Conservation (phyloP, 2,797 vertebrate genomes). For the Borostomias antarcticus region DNA sequence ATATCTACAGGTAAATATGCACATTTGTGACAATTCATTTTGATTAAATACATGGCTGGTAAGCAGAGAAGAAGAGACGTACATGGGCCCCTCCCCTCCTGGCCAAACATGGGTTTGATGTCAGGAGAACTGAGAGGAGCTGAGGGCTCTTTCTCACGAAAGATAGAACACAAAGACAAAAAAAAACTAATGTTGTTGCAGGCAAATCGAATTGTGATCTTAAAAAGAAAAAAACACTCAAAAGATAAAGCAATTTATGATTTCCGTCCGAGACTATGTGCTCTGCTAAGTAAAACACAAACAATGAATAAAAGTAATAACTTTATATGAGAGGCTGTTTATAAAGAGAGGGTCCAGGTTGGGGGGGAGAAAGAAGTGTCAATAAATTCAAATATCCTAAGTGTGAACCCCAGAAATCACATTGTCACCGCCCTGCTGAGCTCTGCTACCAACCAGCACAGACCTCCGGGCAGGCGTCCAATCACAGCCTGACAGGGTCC, state of each 20-base stretch:
- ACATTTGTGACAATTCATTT: constrained; percentile 39
- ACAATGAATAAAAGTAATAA: constrained; percentile 35
- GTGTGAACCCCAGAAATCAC: constrained; percentile 32
- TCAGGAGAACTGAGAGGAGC: too few relatives aligned
- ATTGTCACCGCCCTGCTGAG: background rate
- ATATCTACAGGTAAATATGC: constrained; percentile 37
- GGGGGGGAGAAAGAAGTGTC: constrained; percentile 38
- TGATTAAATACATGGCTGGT: constrained; percentile 42
- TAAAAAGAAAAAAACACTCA: constrained; percentile 32
- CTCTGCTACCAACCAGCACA: constrained; percentile 34
- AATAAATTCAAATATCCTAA: constrained; percentile 45
- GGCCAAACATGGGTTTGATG: background rate
- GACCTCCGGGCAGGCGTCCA: constrained; percentile 37
- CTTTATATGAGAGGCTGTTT: too few relatives aligned
- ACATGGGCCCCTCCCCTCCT: too few relatives aligned
- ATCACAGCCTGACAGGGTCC: constrained; percentile 44
- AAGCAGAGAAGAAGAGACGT: constrained; percentile 12
- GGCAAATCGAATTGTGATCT: constrained; percentile 16
- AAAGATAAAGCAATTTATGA: constrained; percentile 34
- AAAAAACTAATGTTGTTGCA: too few relatives aligned
- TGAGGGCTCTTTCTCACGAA: too few relatives aligned
- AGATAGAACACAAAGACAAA: too few relatives aligned
- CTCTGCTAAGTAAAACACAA: constrained; percentile 28
- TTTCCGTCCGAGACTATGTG: constrained; percentile 39
- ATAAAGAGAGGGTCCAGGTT: constrained; percentile 43